A percentile compares a stretch with the other conserved stretches of the same genome.
phyloP scores from a whole-genome alignment of 2,888 invertebrate species.

The Seira musarum region DNA sequence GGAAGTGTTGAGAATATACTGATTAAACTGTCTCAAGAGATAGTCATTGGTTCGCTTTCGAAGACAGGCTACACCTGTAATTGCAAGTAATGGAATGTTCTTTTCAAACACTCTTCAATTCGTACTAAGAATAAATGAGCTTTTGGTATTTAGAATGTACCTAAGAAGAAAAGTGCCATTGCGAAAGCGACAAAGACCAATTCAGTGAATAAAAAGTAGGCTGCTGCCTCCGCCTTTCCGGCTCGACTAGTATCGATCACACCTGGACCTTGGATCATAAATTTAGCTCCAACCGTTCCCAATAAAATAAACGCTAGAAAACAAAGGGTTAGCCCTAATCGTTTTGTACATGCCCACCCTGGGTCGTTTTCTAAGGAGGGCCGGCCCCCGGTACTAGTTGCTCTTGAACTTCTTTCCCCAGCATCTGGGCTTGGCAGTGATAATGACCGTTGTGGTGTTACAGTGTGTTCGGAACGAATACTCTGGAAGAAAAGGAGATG shows the following conservation, averaged over 20 bases:
- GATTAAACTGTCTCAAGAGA: constrained; percentile 63
- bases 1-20: constrained; percentile 61
- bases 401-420: constrained; percentile 32
- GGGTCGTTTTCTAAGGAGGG: constrained; percentile 53
- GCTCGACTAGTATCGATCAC: constrained; percentile 55
- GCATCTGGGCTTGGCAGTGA: constrained; percentile 46
- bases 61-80: constrained; percentile 64
- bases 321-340: constrained; percentile 66
- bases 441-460: constrained; percentile 47
- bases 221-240: constrained; percentile 59
- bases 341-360: constrained; percentile 62
- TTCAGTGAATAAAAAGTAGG: constrained; percentile 67
- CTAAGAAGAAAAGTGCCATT: constrained; percentile 62
- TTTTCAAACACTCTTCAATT: background rate
- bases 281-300: constrained; percentile 61
- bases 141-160: constrained; percentile 19
- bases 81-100: background rate
- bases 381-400: constrained; percentile 33
- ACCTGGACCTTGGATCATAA: constrained; percentile 52
- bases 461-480: constrained; percentile 46
- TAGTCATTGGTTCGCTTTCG: constrained; percentile 66
- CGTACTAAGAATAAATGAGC: background rate
- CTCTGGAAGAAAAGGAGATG: constrained; percentile 14
- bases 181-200: constrained; percentile 66
- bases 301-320: constrained; percentile 67